A percentile compares a stretch with the other conserved stretches of the same genome.
These are phyloP conservation scores for Bambusicola thoracicus DNA, from an alignment of 2,113 vertebrate species.

Conservation along the genomic window DNA sequence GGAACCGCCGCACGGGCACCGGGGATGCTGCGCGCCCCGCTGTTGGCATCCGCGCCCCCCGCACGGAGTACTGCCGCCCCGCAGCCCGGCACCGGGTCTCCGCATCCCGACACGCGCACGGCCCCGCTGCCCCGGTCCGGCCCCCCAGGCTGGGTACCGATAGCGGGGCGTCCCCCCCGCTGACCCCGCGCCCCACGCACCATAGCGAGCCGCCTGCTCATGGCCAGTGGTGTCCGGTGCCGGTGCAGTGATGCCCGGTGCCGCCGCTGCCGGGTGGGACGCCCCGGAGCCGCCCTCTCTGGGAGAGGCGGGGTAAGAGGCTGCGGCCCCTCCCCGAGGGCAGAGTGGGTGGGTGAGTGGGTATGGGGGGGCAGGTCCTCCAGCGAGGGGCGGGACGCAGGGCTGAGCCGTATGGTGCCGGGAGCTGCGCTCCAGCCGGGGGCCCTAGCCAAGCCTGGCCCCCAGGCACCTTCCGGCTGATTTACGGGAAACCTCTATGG, in stretches of 20 bases:
- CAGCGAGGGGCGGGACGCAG: rapidly evolving
- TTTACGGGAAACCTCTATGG: constrained; percentile 19
- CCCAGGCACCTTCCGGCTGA: not conserved
- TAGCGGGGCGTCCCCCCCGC: not conserved
- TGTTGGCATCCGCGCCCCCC: no score
- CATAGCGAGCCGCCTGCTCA: not conserved
- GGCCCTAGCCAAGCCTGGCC: not conserved
- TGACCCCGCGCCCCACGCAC: not conserved
- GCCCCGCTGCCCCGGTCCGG: no score
- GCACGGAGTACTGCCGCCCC: not conserved
- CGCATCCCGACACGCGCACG: not conserved
- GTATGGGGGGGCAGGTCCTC: not conserved
- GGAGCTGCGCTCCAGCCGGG: rapidly evolving
- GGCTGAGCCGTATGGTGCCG: not conserved
- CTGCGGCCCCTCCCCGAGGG: not conserved
- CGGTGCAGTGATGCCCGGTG: no score
- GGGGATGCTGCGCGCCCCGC: not conserved
- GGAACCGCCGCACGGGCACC: not conserved
- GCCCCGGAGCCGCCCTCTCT: rapidly evolving
- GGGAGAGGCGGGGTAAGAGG: not conserved
- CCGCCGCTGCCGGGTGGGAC: not conserved
- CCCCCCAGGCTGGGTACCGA: not conserved
- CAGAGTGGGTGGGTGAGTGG: not conserved
- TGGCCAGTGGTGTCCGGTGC: not conserved
- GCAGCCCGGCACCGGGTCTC: not conserved